A percentile compares a stretch with the other conserved stretches of the same genome.
Evolutionary conservation across 2,888 invertebrate genomes (phyloP).

Genomic region (Muschampia plurimacula): DNA sequence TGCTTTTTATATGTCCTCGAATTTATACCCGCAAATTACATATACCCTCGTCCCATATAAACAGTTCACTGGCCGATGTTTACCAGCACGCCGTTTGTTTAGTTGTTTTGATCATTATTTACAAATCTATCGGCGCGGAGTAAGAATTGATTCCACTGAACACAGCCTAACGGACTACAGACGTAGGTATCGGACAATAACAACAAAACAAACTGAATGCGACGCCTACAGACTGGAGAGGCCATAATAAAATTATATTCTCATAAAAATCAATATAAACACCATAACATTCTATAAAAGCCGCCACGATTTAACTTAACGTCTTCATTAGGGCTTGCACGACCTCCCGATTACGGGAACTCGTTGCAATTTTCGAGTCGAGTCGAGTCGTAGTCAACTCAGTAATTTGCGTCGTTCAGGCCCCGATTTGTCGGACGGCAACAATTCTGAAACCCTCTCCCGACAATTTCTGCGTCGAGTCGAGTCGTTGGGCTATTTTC

Average conservation of each 20-base stretch:
- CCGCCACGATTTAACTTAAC: conserved; percentile 75
- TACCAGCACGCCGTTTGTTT: conserved; percentile 48
- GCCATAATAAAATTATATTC: conserved; percentile 71
- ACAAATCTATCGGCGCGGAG: conserved; percentile 49
- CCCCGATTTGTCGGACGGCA: conserved; percentile 72
- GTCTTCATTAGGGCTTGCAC: conserved; percentile 80
- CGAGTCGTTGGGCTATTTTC: conserved; percentile 75
- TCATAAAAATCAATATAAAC: conserved; percentile 81
- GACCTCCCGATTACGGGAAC: conserved; percentile 71
- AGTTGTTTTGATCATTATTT: conserved; percentile 53
- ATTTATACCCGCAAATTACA: conserved; percentile 67
- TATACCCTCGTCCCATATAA: conserved; percentile 45
- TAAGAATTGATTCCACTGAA: conserved; percentile 50
- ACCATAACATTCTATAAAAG: conserved; percentile 70
- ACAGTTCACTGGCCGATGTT: conserved; percentile 47
- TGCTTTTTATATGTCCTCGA: conserved; percentile 70
- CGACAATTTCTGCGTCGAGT: conserved; percentile 73
- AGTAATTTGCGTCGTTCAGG: conserved; percentile 77
- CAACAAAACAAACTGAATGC: conserved; percentile 48
- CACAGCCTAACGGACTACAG: conserved; percentile 35
- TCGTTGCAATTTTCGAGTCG: conserved; percentile 74
- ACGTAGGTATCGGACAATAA: conserved; percentile 49
- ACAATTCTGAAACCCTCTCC: conserved; percentile 68
- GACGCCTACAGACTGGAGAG: conserved; percentile 57
- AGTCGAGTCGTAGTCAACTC: conserved; percentile 61